A percentile compares a stretch with the other conserved stretches of the same genome.
These are phyloP conservation scores for Sebastes ruberrimus DNA, from an alignment of 2,797 vertebrate genomes.

Conservation along the genomic window DNA sequence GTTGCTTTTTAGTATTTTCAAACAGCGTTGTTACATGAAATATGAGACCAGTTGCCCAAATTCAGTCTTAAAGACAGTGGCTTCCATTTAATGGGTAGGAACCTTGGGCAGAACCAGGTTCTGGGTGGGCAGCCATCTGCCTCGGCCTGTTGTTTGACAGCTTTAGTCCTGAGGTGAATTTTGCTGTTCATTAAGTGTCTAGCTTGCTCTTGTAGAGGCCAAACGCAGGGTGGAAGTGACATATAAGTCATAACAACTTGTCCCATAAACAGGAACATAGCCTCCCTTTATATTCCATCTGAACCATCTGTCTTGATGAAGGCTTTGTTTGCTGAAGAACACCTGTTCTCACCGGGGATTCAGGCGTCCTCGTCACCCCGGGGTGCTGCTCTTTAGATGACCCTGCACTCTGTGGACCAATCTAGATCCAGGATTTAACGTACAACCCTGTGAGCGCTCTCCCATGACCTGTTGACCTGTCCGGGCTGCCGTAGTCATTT, in stretches of 20 bases:
- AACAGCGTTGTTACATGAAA: not conserved
- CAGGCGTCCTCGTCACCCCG: not conserved
- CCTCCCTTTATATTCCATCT: not conserved
- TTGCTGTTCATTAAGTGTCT: not conserved
- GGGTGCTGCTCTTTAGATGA: not conserved
- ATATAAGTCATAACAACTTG: not conserved
- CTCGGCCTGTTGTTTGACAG: not conserved
- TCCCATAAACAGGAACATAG: not conserved
- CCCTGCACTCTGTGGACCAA: not conserved
- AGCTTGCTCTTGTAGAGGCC: not conserved
- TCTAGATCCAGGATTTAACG: not conserved
- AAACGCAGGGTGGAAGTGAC: not conserved
- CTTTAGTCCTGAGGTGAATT: not conserved
- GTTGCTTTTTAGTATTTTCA: too few relatives aligned
- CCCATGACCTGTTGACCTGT: conserved; percentile 9
- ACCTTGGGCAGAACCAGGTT: too few relatives aligned
- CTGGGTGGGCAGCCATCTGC: too few relatives aligned
- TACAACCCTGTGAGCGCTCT: not conserved
- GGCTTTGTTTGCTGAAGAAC: not conserved
- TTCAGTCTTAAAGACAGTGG: too few relatives aligned
- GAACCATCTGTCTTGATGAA: not conserved
- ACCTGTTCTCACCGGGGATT: not conserved
- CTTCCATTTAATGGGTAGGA: too few relatives aligned
- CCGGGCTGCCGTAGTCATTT: not conserved
- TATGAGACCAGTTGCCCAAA: not conserved